Evolutionary conservation across 1,140 invertebrate genomes (phyloP).

Genomic region (Drepana arcuata): DNA sequence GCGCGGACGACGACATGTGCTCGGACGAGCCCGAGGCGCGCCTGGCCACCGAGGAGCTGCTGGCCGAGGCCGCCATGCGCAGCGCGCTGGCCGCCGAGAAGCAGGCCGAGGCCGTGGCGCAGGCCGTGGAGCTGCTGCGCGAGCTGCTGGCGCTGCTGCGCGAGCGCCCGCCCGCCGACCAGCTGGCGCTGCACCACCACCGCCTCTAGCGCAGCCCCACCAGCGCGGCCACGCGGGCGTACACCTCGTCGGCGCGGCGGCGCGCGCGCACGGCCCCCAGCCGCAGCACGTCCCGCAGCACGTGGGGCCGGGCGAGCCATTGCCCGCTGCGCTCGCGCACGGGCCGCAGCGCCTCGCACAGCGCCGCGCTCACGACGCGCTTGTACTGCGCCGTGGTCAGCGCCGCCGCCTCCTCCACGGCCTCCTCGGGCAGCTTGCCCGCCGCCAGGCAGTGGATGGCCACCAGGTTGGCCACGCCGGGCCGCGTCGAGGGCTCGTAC

Average conservation of each 20-base stretch:
- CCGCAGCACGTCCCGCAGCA: constrained; percentile 80
- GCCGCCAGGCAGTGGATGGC: constrained; percentile 85
- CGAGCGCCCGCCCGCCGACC: constrained; percentile 8
- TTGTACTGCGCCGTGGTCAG: constrained; percentile 79
- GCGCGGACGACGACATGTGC: constrained; percentile 43
- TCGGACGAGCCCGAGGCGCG: constrained; percentile 31
- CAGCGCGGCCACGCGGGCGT: constrained; percentile 78
- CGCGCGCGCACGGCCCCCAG: constrained; percentile 80
- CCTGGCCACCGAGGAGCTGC: constrained; percentile 44
- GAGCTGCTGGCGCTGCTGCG: constrained; percentile 5
- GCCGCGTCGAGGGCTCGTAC: constrained; percentile 83
- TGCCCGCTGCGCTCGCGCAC: constrained; percentile 57
- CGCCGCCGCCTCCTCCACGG: constrained; percentile 77
- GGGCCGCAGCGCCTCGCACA: constrained; percentile 24
- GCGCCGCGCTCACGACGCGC: constrained; percentile 29
- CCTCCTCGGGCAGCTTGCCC: constrained; percentile 78
- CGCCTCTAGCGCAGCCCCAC: constrained; percentile 66
- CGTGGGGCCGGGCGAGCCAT: constrained; percentile 72
- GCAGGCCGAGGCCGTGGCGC: constrained; percentile 49
- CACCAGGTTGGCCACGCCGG: constrained; percentile 92
- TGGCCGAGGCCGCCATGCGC: constrained; percentile 56
- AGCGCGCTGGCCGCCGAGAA: constrained; percentile 55
- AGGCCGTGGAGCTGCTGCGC: neutral
- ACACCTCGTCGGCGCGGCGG: constrained; percentile 78
- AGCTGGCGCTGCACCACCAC: constrained; percentile 28